A percentile compares a stretch with the other conserved stretches of the same genome.
Conservation (phyloP, 2,888 invertebrate genomes). For the Pammene aurita region DNA sequence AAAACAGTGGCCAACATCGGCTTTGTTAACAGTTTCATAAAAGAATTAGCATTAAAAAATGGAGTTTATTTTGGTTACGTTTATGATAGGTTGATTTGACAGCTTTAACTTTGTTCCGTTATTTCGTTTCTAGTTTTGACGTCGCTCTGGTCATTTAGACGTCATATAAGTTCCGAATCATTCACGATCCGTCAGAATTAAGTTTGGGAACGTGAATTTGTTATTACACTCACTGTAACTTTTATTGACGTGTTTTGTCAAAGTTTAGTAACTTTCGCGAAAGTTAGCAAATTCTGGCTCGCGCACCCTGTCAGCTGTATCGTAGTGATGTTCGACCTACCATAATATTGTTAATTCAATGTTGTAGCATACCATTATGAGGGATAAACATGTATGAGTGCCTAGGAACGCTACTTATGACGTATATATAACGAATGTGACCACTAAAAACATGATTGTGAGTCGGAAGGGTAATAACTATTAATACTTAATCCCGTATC, state of each 20-base stretch:
- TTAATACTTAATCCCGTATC: conserved; percentile 65
- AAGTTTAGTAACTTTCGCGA: conserved; percentile 31
- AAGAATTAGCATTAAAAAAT: not conserved
- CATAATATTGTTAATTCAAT: conserved; percentile 55
- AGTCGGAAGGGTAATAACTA: conserved; percentile 76
- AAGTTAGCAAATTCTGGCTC: conserved; percentile 20
- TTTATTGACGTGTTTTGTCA: conserved; percentile 39
- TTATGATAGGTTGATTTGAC: conserved; percentile 18
- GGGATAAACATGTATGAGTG: conserved; percentile 77
- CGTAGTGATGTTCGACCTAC: conserved; percentile 65
- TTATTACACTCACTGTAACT: conserved; percentile 33
- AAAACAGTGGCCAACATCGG: not conserved
- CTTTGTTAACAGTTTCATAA: not conserved
- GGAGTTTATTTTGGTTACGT: not conserved
- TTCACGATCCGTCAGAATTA: conserved; percentile 14
- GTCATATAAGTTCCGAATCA: conserved; percentile 22
- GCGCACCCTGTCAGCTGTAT: conserved; percentile 38
- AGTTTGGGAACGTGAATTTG: conserved; percentile 31
- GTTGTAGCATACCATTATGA: conserved; percentile 56
- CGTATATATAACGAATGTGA: conserved; percentile 74
- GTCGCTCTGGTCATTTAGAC: conserved; percentile 18
- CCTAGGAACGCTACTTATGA: conserved; percentile 82
- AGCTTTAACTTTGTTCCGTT: conserved; percentile 6
- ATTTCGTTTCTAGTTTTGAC: not conserved
- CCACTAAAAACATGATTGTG: conserved; percentile 79